Evolutionary conservation across 1,140 invertebrate species (phyloP), one percentile per base, ranked within the genome.

Genomic region (Calephelis virginiensis): DNA sequence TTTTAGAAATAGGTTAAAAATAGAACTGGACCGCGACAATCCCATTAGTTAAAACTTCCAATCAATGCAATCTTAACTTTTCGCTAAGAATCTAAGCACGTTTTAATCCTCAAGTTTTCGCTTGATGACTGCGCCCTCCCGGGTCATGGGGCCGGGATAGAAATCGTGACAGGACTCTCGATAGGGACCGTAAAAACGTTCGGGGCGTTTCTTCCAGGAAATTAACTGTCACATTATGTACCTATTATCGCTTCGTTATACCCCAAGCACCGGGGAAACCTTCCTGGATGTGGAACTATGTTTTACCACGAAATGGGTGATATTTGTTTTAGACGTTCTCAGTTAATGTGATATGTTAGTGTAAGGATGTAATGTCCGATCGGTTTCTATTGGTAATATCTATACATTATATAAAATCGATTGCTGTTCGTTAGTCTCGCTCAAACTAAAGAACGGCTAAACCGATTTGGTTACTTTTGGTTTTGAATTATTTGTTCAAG

Each of bases 211-310:
- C 82, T 80, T 85, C 74, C 81, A 83, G 83, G 85, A 87, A 89
- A 89, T 89, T 89, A 87, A 81, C 84, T 89, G 86, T 87, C 85
- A 85, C 86, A 89, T 86, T 86, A 86, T 75, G 77, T 83, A 77
- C 70, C 80, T 82, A 87, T 87, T 85, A 86, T 77, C 80, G 80
- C 73, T 78, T 73, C 75, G 77, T 77, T 76, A 72, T 75, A 72
- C 81, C 73, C 71, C 64, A 67, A 53, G 68, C 47, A 72, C 67
- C 61, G 70, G 75, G 76, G 74, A 75, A 79, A 72, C 73, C 75
- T 70, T 64, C 67, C 49, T 63, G 60, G 73, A 68, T 68, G 70
- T 59, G 70, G 43, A 48, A 17, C 28, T 68, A 73, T 67, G 61
- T 67, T 76, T 74, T 74, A 72, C 71, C 64, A 68, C 38, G 61